phyloP scores from a whole-genome alignment of 23 tunicate genomes.

The Oikopleura dioica region DNA sequence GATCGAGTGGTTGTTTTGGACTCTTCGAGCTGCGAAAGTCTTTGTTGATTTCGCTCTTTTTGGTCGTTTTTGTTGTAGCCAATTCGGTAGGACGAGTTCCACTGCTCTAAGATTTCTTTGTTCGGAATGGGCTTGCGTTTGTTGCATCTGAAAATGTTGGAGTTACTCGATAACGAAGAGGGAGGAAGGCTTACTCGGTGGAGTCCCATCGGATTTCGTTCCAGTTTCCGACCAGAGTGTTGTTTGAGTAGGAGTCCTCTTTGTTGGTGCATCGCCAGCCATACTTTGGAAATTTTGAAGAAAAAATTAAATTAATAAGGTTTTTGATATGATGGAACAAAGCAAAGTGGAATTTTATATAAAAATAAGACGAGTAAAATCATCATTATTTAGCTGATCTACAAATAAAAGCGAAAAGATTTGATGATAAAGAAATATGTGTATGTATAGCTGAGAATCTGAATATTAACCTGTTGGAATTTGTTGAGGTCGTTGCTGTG shows the following conservation, averaged over 20 bases:
- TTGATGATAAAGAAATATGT: too few species aligned
- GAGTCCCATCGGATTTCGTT: constrained; percentile 45
- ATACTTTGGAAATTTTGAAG: too few species aligned
- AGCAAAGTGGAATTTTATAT: too few species aligned
- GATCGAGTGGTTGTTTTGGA: constrained; percentile 26
- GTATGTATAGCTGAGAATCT: too few species aligned
- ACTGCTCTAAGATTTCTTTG: background rate
- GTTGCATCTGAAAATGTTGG: constrained; percentile 16
- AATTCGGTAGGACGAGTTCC: background rate
- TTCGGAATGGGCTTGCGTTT: constrained; percentile 17
- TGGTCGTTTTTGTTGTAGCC: constrained; percentile 2
- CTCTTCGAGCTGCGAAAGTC: background rate
- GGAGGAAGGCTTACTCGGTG: background rate
- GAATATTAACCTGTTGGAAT: constrained; percentile 46
- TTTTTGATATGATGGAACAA: too few species aligned
- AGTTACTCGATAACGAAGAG: background rate
- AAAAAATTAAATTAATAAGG: too few species aligned
- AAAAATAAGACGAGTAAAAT: too few species aligned
- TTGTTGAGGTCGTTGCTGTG: constrained; percentile 56
- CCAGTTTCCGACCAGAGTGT: constrained; percentile 74
- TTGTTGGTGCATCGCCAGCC: constrained; percentile 95
- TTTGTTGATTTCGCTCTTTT: background rate
- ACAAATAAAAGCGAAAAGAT: too few species aligned
- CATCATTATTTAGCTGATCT: too few species aligned
- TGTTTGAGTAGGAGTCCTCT: constrained; percentile 48